Percentiles rank a stretch among this genome's conserved stretches.
phyloP scores from a whole-genome alignment of 2,888 invertebrate species.

The Ectemnius lituratus region DNA sequence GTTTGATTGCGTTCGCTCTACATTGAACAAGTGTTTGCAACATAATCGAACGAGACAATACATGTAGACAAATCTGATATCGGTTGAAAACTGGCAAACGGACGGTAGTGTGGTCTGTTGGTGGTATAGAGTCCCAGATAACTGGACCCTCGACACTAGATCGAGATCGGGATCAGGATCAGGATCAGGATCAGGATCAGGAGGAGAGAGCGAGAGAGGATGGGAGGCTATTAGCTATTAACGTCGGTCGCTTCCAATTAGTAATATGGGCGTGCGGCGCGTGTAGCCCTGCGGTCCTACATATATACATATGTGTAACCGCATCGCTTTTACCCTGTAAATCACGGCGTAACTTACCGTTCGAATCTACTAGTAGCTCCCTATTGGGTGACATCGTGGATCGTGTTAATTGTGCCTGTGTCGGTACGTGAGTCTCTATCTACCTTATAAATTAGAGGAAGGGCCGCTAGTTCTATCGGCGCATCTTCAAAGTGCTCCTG shows the following conservation, averaged over 20 bases:
- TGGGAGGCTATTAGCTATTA: too few species aligned
- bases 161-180: too few species aligned
- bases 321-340: constrained; percentile 60
- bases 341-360: constrained; percentile 59
- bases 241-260: too few species aligned
- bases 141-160: too few species aligned
- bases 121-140: too few species aligned
- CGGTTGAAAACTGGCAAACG: too few species aligned
- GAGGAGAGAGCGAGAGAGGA: too few species aligned
- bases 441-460: constrained; percentile 16
- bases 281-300: not conserved
- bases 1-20: not conserved
- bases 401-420: constrained; percentile 21
- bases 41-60: not conserved
- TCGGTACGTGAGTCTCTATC: constrained; percentile 15
- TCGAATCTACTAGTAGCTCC: constrained; percentile 46
- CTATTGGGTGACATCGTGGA: constrained; percentile 19
- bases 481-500: not conserved
- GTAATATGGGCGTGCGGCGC: not conserved
- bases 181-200: too few species aligned
- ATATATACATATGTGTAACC: too few species aligned
- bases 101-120: too few species aligned
- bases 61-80: too few species aligned
- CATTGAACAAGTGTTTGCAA: not conserved
- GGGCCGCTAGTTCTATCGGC: not conserved